Percentiles rank a stretch among this genome's conserved stretches.
phyloP scores from a whole-genome alignment of 2,113 vertebrate species.

The Cottus gobio region DNA sequence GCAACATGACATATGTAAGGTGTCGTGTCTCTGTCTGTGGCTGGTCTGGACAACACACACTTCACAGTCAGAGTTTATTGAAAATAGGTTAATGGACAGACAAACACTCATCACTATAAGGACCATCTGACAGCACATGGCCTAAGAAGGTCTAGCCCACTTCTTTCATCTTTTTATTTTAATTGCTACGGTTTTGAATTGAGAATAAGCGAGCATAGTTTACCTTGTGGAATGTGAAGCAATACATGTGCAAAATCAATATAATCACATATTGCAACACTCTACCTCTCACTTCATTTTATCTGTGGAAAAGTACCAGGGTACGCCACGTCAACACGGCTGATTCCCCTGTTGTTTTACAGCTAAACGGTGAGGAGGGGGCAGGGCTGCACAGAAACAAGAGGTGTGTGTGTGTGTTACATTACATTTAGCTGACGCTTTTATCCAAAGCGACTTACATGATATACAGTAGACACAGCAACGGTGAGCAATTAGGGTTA shows the following conservation, averaged over 20 bases:
- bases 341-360: conserved; percentile 77
- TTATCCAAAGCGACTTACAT: no score
- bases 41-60: not conserved
- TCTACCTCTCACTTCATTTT: conserved; percentile 21
- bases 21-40: not conserved
- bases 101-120: not conserved
- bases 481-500: no score
- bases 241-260: conserved; percentile 53
- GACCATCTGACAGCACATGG: not conserved
- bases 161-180: not conserved
- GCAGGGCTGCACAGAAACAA: conserved; percentile 33
- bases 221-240: conserved; percentile 37
- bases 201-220: not conserved
- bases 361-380: conserved; percentile 51
- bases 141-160: not conserved
- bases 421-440: no score
- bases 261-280: conserved; percentile 58
- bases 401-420: conserved; percentile 1
- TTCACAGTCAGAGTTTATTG: not conserved
- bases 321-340: conserved; percentile 39
- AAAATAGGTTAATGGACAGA: not conserved
- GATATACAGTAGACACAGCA: no score
- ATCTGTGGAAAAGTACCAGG: conserved; percentile 77
- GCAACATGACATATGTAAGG: conserved; percentile 4
- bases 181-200: not conserved